Percentiles rank a stretch among this genome's conserved stretches.
Conservation (phyloP, 2,113 vertebrate species). For the Acrocephalus arundinaceus region DNA sequence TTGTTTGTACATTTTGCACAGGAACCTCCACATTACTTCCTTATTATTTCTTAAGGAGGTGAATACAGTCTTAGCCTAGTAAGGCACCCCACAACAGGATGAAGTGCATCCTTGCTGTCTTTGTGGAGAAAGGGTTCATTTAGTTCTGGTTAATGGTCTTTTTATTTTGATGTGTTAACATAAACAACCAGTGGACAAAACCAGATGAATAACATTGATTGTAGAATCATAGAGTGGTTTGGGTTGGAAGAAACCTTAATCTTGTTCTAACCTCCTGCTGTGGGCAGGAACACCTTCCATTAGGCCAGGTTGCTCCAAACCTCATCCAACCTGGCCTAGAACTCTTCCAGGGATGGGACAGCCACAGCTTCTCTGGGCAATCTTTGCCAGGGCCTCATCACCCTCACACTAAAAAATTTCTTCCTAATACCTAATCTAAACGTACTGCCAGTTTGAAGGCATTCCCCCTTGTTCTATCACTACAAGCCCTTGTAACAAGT, state of each 20-base stretch:
- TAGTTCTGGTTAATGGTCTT: not conserved
- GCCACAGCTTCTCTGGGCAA: not conserved
- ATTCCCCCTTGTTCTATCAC: not conserved
- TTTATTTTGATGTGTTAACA: not conserved
- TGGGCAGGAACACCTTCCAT: not conserved
- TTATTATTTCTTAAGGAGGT: too few species aligned
- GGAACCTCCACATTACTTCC: not conserved
- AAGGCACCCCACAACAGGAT: not conserved
- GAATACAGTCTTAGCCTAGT: too few species aligned
- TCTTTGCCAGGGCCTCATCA: not conserved
- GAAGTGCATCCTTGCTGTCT: not conserved
- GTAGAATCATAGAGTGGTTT: not conserved
- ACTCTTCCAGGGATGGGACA: not conserved
- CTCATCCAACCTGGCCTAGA: not conserved
- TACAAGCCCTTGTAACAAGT: not conserved
- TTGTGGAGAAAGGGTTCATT: not conserved
- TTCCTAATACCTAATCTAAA: not conserved
- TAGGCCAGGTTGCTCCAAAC: not conserved
- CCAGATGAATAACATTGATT: not conserved
- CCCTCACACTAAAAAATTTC: not conserved
- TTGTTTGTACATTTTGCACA: accelerated
- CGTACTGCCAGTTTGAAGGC: not conserved
- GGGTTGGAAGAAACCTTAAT: not conserved
- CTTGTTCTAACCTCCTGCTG: accelerated
- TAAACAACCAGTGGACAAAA: not conserved